Percentiles rank a stretch among this genome's conserved stretches.
These are phyloP conservation scores for Apostichopus californicus DNA, from an alignment of 35 echinoderm and acorn worm species.

Conservation along the genomic window DNA sequence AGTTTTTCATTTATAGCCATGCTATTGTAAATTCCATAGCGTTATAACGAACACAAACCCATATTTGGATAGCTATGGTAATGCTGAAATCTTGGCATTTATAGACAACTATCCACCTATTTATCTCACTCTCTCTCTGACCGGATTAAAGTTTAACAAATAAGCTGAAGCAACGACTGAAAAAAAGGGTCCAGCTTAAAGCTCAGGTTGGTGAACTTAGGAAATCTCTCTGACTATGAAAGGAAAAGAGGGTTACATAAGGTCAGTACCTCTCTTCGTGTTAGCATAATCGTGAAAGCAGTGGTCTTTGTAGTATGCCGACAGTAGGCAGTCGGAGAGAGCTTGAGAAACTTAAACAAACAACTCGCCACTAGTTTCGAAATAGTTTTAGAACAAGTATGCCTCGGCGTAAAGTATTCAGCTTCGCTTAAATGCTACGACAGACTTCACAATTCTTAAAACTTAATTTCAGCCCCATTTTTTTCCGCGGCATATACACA, in stretches of 20 bases:
- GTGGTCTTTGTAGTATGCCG: constrained; percentile 35
- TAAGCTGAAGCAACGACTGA: background rate
- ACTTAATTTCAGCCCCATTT: background rate
- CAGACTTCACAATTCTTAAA: background rate
- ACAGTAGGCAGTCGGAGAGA: background rate
- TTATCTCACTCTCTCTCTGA: background rate
- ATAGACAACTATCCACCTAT: constrained; percentile 31
- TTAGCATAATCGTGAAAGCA: constrained; percentile 19
- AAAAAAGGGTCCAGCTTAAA: constrained; percentile 4
- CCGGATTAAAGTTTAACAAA: constrained; percentile 36
- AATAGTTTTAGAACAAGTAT: background rate
- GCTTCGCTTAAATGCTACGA: background rate
- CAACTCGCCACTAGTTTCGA: constrained; percentile 8
- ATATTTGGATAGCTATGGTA: constrained; percentile 40
- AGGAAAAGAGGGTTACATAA: constrained; percentile 28
- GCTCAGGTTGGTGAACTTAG: constrained; percentile 45
- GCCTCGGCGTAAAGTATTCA: background rate
- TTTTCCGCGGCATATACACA: background rate
- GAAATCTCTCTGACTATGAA: background rate
- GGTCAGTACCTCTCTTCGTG: background rate
- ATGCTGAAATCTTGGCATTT: constrained; percentile 22
- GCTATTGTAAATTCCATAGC: too few species aligned
- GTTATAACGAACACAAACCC: background rate
- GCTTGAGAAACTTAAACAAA: background rate
- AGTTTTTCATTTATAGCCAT: background rate